Conservation (phyloP, 2,113 vertebrate species). For the Casuarius casuarius region DNA sequence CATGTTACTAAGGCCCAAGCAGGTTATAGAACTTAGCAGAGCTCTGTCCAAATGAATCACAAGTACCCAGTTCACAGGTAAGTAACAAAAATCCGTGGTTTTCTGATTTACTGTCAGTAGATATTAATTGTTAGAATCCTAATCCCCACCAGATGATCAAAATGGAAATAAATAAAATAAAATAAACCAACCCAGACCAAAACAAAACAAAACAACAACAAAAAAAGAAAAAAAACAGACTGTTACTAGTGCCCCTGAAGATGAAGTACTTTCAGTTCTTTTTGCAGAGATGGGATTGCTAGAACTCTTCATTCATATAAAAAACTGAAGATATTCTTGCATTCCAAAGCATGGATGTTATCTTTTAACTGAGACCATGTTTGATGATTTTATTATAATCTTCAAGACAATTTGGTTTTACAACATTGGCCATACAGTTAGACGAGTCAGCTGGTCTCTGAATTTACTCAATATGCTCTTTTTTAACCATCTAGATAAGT, state of each 20-base stretch:
- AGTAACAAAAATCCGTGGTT: accelerated
- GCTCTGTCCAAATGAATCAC: not conserved
- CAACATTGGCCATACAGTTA: not conserved
- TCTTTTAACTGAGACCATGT: not conserved
- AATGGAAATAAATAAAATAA: not conserved
- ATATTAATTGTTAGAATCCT: not conserved
- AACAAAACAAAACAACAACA: not conserved
- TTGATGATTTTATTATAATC: not conserved
- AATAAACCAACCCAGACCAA: not conserved
- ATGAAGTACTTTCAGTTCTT: not conserved
- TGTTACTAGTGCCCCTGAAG: not conserved
- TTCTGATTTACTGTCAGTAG: not conserved
- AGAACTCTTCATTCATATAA: not conserved
- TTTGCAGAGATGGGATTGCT: not conserved
- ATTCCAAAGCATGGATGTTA: not conserved
- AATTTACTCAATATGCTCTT: not conserved
- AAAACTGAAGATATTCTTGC: not conserved
- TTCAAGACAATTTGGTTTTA: not conserved
- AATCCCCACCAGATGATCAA: not conserved
- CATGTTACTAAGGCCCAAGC: not conserved
- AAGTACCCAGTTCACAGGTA: not conserved
- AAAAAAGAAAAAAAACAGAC: not conserved
- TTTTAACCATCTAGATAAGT: constrained; percentile 23
- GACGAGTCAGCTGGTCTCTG: not conserved
- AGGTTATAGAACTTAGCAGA: not conserved